Evolutionary conservation across 2,888 invertebrate genomes (phyloP), one percentile per base, ranked within the genome.

Genomic region (Halocaridina rubra): DNA sequence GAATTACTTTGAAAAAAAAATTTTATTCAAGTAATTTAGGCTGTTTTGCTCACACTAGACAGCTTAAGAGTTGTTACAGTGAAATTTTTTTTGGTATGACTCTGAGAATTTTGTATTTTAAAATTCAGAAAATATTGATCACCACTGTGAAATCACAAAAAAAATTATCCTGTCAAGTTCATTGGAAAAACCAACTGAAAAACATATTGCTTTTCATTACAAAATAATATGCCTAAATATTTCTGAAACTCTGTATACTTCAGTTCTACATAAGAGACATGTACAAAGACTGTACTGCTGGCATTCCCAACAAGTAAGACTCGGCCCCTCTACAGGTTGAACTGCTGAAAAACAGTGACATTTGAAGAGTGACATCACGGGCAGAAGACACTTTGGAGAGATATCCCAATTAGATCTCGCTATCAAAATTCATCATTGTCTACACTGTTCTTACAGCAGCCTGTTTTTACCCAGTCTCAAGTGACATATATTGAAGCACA

Each of bases 391-490:
- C 76, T 57, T 32, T 30, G 76, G 61, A 57, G 59, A 77, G 29
- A 32, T 53, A 32, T 32, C 32, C n/a, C 22, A 59, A 30, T 61
- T 59, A 29, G 32, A 29, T 32, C 61, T 61, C 19, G n/a, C 76
- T 19, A 19, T 32, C 71, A 77, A 82, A 32, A 57, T 82, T 72
- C 82, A 82, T 22, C 82, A 82, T 59, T 82, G 82, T 77, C 82
- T 72, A 19, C 77, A 82, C 72, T 82, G 82, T 78, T 32, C 78
- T 39, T 82, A 82, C 77, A 77, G 74, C 61, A 82, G 77, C n/a
- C 71, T 71, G 22, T 59, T 74, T 74, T 46, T 74, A 10, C 80
- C 71, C 33, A 80, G 74, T 24, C 74, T 80, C 61, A 80, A 80
- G 80, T 33, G 80, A 27, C 80, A 80, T 29, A 74, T 74, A 33